phyloP scores from a whole-genome alignment of 92 coral and sea anemone species.

The Meandrina meandrites region DNA sequence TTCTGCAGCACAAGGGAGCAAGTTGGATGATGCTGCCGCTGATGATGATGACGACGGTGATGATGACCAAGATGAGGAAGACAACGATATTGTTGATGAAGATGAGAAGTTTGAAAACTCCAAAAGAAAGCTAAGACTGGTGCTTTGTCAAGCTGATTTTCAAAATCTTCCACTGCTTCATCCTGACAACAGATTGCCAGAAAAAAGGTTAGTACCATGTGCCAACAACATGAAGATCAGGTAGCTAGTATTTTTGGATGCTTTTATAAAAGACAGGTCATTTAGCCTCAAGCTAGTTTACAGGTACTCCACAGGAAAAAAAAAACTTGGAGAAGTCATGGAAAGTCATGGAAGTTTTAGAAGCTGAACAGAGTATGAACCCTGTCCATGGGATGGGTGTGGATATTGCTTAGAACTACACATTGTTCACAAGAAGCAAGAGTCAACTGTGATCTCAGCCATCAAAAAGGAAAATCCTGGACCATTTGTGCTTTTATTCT shows the following conservation, averaged over 20 bases:
- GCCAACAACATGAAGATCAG: too few species aligned
- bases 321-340: too few species aligned
- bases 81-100: constrained; percentile 78
- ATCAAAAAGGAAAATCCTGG: background rate
- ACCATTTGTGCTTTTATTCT: too few species aligned
- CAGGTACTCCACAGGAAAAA: too few species aligned
- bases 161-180: constrained; percentile 79
- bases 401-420: background rate
- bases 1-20: background rate
- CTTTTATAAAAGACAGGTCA: too few species aligned
- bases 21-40: constrained; percentile 26
- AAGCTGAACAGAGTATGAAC: too few species aligned
- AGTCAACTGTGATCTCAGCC: background rate
- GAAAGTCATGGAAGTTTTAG: too few species aligned
- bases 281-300: too few species aligned
- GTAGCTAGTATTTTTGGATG: too few species aligned
- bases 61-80: constrained; percentile 61
- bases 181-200: constrained; percentile 52
- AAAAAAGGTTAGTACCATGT: constrained; percentile 23
- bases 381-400: too few species aligned
- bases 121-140: constrained; percentile 78
- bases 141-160: constrained; percentile 84
- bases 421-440: background rate
- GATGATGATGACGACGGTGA: constrained; percentile 44
- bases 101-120: constrained; percentile 70